Evolutionary conservation across 2,888 invertebrate species (phyloP).

Genomic region (Acanthococcus lagerstroemiae): DNA sequence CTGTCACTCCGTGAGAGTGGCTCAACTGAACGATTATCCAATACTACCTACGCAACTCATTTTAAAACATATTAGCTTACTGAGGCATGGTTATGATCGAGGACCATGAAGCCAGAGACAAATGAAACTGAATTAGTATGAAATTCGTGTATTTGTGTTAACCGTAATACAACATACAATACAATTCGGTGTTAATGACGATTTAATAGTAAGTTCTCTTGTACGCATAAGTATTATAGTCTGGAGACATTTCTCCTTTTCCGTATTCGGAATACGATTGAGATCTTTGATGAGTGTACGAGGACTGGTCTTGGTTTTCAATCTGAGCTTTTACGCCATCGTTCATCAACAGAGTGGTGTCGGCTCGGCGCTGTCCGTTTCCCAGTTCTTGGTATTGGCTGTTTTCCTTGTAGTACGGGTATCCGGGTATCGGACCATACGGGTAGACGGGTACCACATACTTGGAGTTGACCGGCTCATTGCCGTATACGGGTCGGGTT

Average conservation of each 20-base stretch:
- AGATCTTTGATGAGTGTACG: slow-evolving; percentile 23
- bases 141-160: no score
- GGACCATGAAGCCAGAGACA: no score
- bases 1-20: no score
- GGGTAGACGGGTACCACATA: background rate
- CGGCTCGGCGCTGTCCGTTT: slow-evolving; percentile 20
- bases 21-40: no score
- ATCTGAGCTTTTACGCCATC: background rate
- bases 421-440: background rate
- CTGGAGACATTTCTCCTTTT: slow-evolving; percentile 27
- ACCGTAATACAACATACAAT: no score
- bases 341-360: slow-evolving; percentile 3
- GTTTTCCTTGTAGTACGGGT: slow-evolving; percentile 19
- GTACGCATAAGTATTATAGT: slow-evolving; percentile 26
- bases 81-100: no score
- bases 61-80: no score
- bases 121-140: no score
- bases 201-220: slow-evolving; percentile 28
- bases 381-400: slow-evolving; percentile 21
- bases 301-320: slow-evolving; percentile 6
- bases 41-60: no score
- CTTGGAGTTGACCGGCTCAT: background rate
- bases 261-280: slow-evolving; percentile 26
- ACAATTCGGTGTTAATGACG: no score
- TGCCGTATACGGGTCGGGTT: slow-evolving; percentile 19